Percentiles rank a stretch among this genome's conserved stretches.
Evolutionary conservation across 2,797 vertebrate genomes (phyloP).

Genomic region (Sternotherus odoratus): DNA sequence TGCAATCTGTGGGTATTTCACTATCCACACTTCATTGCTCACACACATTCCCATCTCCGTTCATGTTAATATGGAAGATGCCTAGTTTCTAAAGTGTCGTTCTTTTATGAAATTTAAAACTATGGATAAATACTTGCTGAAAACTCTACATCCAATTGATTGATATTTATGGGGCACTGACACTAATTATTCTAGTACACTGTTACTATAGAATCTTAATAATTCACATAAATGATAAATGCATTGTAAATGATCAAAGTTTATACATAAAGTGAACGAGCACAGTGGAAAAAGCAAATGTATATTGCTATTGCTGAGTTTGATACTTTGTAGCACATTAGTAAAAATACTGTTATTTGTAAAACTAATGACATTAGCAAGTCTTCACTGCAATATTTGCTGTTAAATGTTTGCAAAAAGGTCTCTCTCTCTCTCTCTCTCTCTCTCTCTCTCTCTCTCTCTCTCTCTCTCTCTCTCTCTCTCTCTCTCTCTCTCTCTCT

Average conservation of each 20-base stretch:
- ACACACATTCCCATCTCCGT: background rate
- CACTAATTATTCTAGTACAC: conserved; percentile 29
- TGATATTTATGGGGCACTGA: background rate
- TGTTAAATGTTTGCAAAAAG: conserved; percentile 9
- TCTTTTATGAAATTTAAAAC: conserved; percentile 40
- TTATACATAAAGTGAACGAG: conserved; percentile 4
- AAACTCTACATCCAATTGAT: conserved; percentile 12
- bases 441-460: too few species aligned
- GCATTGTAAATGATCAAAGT: background rate
- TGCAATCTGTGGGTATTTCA: background rate
- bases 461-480: too few species aligned
- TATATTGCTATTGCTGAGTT: fast-evolving
- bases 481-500: too few species aligned
- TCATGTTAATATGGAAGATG: background rate
- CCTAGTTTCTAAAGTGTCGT: background rate
- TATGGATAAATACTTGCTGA: conserved; percentile 35
- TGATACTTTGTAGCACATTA: background rate
- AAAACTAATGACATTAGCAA: conserved; percentile 28
- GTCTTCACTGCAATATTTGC: background rate
- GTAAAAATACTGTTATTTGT: conserved; percentile 1
- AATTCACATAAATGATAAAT: conserved; percentile 17
- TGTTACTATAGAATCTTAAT: background rate
- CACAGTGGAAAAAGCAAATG: background rate
- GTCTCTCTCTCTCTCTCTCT: too few species aligned
- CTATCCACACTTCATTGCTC: background rate